Evolutionary conservation across 30 jellyfish, hydroid and myxozoan species (phyloP), one percentile per base, ranked within the genome.

Genomic region (Hydractinia symbiolongicarpus): DNA sequence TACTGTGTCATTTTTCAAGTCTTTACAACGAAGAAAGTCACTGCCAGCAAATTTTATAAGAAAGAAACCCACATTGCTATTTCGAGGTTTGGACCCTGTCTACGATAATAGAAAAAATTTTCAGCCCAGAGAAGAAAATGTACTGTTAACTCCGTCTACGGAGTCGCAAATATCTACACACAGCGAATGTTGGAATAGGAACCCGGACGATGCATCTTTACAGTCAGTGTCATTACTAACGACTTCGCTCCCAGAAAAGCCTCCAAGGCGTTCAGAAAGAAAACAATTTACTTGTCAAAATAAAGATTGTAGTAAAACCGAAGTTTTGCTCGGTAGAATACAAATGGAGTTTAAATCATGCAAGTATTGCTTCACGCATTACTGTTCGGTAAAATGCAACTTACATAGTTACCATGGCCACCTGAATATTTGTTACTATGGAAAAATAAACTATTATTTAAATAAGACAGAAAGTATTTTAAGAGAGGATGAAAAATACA

Each of bases 321-420:
- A 90, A 21, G 50, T 82, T 8, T 66, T 90, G 77, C 90, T 90
- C 16, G 97, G 97, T 21, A 53, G 77, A 57, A 69, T 73, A 7
- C 94, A 90, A 78, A 88, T 85, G 20, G 49, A 71, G 13, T 90
- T 90, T 77, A 85, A 83, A 75, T 90, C 97, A 6, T 90, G 97
- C 66, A 68, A 64, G 30, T 85, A 79, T 73, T 90, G 97, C 61
- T 90, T 90, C 61, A 90, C 97, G 61, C 97, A 90, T 82, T 90
- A 85, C 85, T 90, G 97, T 67, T 90, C 97, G 8, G 95, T 90
- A 44, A 68, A 71, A 53, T 90, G 97, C 77, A 94, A 90, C 66
- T 67, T 72, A 67, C 88, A 54, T 10, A 53, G 67, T 55, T 64
- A 21, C 79, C 50, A 10, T 5, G 95, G 78, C 17, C 97, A 90